Evolutionary conservation across 1,140 invertebrate genomes (phyloP), one percentile per base, ranked within the genome.

Genomic region (Varroa destructor): DNA sequence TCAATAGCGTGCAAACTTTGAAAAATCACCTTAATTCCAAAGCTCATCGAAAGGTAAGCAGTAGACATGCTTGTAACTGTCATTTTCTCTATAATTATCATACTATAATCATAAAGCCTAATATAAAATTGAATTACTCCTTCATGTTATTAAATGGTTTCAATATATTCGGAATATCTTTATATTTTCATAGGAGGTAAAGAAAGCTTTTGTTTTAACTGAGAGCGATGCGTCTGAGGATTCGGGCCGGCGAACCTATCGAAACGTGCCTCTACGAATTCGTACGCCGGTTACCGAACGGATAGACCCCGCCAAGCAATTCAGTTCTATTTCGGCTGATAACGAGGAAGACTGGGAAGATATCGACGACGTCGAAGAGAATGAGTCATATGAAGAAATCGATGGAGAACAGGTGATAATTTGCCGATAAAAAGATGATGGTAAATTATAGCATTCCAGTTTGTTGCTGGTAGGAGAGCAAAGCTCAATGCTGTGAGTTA

Each of bases 1-100:
- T 97, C 78, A 85, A 82, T 67, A 87, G 85, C 37, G 81, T 86
- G 75, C 94, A 94, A 79, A 86, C 94, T 0, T 91, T 86, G 79
- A 85, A 87, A 14, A 96, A 94, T 82, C 96, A 99, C 80, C 77
- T 91, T 6, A 85, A 89, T 73, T 97, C 93, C 37, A 97, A 94
- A 77, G 95, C 93, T 77, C 96, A 99, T 77, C 89, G 6, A 81
- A 67, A 40, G 12, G 40, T 5, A 67, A 67, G 61, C 14, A 40
- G 36, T 51, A 51, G 46, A 51, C 46, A 51, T 51, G 46, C 8
- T 51, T 51, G 46, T 51, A 51, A 51, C 46, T 5, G 8, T 51
- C 4, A 51, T 51, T 8, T 8, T 8, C 46, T 51, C 46, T 51
- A 3, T 8, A 3, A 3, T 51, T 51, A 51, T 51, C 8, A 8